Conservation (phyloP, 2,797 vertebrate species). For the Darevskia mixta region DNA sequence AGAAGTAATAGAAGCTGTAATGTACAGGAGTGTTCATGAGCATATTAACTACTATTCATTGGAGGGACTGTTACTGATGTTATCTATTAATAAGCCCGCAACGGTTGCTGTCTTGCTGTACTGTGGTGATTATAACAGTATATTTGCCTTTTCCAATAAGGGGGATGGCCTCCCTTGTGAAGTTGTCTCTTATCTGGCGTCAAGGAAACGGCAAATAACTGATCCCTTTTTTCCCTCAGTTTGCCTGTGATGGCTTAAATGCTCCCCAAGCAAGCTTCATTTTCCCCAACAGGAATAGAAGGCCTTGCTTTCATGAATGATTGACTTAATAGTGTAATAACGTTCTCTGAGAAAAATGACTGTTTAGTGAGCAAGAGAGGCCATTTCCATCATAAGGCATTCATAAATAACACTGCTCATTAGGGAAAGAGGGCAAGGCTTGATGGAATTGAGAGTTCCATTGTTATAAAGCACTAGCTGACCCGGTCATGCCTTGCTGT, state of each 20-base stretch:
- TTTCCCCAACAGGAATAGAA: not conserved
- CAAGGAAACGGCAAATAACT: not conserved
- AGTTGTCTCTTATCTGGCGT: constrained; percentile 10
- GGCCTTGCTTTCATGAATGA: not conserved
- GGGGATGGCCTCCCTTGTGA: constrained; percentile 11
- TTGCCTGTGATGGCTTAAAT: not conserved
- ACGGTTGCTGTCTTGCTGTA: not conserved
- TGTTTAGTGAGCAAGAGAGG: constrained; percentile 6
- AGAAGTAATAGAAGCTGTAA: constrained; percentile 59
- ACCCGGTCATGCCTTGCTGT: too few species aligned
- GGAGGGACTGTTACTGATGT: constrained; percentile 38
- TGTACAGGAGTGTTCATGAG: constrained; percentile 36
- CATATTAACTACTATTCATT: constrained; percentile 46
- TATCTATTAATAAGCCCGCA: constrained; percentile 25
- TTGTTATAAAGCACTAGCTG: not conserved
- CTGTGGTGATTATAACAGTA: constrained; percentile 17
- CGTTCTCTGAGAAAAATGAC: not conserved
- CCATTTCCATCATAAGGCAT: not conserved
- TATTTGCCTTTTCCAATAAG: constrained; percentile 39
- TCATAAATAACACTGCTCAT: not conserved
- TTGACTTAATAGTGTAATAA: not conserved
- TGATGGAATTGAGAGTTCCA: not conserved
- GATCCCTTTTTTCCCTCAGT: not conserved
- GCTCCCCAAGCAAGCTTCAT: not conserved
- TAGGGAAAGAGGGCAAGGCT: not conserved